Conservation (phyloP, 2,888 invertebrate genomes). For the Plemyria rubiginata region DNA sequence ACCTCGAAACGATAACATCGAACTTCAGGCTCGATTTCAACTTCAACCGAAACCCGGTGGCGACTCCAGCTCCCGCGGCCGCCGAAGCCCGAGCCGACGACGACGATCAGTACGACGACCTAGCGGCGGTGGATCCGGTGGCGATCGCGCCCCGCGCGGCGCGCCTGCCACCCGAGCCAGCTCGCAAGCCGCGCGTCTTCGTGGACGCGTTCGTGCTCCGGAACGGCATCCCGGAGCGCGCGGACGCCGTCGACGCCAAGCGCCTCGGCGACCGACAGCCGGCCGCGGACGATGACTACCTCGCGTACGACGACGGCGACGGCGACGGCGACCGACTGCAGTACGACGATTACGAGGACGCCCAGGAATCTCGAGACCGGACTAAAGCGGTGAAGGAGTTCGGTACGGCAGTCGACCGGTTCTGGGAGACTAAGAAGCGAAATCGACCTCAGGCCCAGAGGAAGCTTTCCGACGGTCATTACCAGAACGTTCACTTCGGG, state of each 20-base stretch:
- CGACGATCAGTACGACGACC: slow-evolving; percentile 21
- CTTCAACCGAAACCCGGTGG: slow-evolving; percentile 65
- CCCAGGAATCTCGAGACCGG: slow-evolving; percentile 69
- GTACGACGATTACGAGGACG: slow-evolving; percentile 75
- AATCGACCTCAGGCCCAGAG: slow-evolving; percentile 47
- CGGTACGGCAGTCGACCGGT: slow-evolving; percentile 71
- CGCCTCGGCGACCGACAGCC: slow-evolving; percentile 48
- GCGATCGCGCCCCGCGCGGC: slow-evolving; percentile 73
- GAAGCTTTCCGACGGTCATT: slow-evolving; percentile 61
- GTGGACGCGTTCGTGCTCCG: slow-evolving; percentile 77
- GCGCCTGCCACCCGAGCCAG: slow-evolving; percentile 60
- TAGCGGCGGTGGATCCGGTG: slow-evolving; percentile 4
- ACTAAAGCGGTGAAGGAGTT: slow-evolving; percentile 67
- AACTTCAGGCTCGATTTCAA: slow-evolving; percentile 75
- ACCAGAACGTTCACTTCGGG: slow-evolving; percentile 75
- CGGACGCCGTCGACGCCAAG: slow-evolving; percentile 70
- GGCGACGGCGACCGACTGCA: slow-evolving; percentile 54
- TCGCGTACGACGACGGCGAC: slow-evolving; percentile 67
- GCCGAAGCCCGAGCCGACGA: slow-evolving; percentile 37
- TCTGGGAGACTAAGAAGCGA: slow-evolving; percentile 69
- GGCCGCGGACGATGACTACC: slow-evolving; percentile 62
- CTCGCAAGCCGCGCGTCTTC: slow-evolving; percentile 71
- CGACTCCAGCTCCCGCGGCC: slow-evolving; percentile 47
- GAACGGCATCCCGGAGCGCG: slow-evolving; percentile 72
- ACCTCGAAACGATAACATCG: slow-evolving; percentile 68